Conservation (phyloP, 2,888 invertebrate species). For the Agrochola lychnidis region DNA sequence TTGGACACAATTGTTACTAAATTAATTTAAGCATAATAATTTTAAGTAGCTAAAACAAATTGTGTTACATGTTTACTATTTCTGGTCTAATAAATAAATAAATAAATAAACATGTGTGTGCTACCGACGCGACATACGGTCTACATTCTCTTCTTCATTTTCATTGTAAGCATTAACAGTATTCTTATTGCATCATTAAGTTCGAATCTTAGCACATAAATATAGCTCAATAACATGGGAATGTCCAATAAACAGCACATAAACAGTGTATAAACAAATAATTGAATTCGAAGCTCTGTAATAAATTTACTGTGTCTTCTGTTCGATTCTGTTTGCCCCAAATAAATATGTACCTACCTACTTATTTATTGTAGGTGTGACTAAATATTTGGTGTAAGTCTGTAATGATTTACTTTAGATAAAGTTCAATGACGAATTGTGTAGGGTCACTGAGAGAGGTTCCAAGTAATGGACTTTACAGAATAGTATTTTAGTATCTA, state of each 20-base stretch:
- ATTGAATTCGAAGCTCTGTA: slow-evolving; percentile 14
- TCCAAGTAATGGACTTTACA: not conserved
- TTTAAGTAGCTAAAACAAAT: too few relatives aligned
- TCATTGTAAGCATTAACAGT: slow-evolving; percentile 10
- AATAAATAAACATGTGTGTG: too few relatives aligned
- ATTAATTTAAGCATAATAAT: too few relatives aligned
- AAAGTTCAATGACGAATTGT: not conserved
- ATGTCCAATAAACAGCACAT: slow-evolving; percentile 52
- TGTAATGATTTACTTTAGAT: not conserved
- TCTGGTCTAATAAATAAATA: too few relatives aligned
- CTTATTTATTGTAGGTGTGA: slow-evolving; percentile 1
- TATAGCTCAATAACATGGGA: slow-evolving; percentile 44
- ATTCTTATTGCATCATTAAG: slow-evolving; percentile 42
- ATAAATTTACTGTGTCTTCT: slow-evolving; percentile 21
- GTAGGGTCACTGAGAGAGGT: not conserved
- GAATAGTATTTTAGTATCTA: not conserved
- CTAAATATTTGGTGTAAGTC: slow-evolving; percentile 2
- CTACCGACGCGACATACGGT: not conserved
- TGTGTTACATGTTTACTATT: too few relatives aligned
- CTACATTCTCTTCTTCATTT: not conserved
- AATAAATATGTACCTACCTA: not conserved
- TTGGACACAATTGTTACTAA: too few relatives aligned
- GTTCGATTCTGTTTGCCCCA: not conserved
- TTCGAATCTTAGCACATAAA: slow-evolving; percentile 41
- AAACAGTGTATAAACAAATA: slow-evolving; percentile 47